A percentile compares a stretch with the other conserved stretches of the same genome.
Conservation (phyloP, 2,888 invertebrate species). For the Onthophagus sagittarius region DNA sequence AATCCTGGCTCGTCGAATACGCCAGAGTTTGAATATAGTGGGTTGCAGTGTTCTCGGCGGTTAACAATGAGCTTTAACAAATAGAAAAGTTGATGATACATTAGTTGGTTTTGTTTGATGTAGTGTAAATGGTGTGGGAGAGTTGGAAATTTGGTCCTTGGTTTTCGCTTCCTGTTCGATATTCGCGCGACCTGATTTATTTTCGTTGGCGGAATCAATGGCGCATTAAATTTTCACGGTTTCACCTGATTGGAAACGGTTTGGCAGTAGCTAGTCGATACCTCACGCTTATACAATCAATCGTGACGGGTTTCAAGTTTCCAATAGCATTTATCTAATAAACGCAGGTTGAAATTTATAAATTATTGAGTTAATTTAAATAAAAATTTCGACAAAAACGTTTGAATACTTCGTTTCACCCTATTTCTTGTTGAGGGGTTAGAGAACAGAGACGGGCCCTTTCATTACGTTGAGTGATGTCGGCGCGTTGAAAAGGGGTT, state of each 20-base stretch:
- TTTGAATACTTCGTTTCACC: background rate
- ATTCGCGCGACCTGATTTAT: background rate
- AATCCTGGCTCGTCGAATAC: background rate
- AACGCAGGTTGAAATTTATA: too few relatives aligned
- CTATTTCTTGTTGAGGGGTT: background rate
- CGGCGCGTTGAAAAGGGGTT: background rate
- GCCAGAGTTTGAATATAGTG: background rate
- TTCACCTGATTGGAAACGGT: constrained; percentile 6
- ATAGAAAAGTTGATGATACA: background rate
- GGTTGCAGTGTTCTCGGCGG: background rate
- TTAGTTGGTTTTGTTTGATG: background rate
- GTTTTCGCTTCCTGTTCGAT: constrained; percentile 2
- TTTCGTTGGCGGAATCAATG: constrained; percentile 7
- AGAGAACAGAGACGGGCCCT: background rate
- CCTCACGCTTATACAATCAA: constrained; percentile 2
- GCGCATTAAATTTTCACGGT: constrained; percentile 12
- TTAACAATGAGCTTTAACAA: background rate
- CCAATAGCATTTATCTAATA: background rate
- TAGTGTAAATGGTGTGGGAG: background rate
- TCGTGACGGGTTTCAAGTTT: background rate
- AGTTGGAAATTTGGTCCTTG: background rate
- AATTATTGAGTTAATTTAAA: background rate
- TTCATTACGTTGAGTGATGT: background rate
- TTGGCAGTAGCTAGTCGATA: constrained; percentile 1
- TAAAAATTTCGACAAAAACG: background rate